Base-by-base conservation (phyloP, 2,888 invertebrate genomes). In the Phengaris alcon region DNA sequence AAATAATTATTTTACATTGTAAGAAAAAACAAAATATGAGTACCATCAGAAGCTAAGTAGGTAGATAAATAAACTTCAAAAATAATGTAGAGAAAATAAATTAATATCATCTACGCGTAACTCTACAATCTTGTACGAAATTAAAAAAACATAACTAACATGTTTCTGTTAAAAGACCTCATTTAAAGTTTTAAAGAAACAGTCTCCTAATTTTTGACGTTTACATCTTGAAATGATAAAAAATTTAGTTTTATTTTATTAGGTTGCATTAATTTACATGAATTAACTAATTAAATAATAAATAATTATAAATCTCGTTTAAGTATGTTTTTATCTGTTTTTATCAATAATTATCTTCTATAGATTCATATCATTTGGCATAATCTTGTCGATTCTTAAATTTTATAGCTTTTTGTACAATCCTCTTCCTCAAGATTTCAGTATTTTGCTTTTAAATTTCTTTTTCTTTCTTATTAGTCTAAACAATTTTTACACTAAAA, bases 171-270 rank as follows among this genome's bases (percentile, higher is more conserved):
- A 22, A 59, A 22, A 59, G 15, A 22, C 59, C 10, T 59, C 9
- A 9, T 59, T 22, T 22, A 10, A 22, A 48, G 48, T 7, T 59
- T 22, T 22, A 6, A 9, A 51, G 9, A 57, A 57, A 57, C 57
- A 9, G 15, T 57, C 57, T 15, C 8, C 22, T 22, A 44, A 13
- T 35, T 35, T 64, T 64, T 1, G 1, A 64, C 44, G 35, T 13
- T 35, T 64, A 44, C 10, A 64, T 44, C 52, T 64, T 64, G 12
- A 9, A 12, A 35, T 44, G 10, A 12, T 59, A 64, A 64, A 64
- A 64, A 12, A 35, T 64, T 35, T 64, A 64, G 35, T 6, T 64
- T 64, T 64, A 64, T 64, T 64, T 64, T 64, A 64, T 64, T 64
- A 64, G 35, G 35, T 22, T 64, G 64, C 35, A 44, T 64, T 64